Evolutionary conservation across 2,797 vertebrate species (phyloP).

Genomic region (Lepus townsendii): DNA sequence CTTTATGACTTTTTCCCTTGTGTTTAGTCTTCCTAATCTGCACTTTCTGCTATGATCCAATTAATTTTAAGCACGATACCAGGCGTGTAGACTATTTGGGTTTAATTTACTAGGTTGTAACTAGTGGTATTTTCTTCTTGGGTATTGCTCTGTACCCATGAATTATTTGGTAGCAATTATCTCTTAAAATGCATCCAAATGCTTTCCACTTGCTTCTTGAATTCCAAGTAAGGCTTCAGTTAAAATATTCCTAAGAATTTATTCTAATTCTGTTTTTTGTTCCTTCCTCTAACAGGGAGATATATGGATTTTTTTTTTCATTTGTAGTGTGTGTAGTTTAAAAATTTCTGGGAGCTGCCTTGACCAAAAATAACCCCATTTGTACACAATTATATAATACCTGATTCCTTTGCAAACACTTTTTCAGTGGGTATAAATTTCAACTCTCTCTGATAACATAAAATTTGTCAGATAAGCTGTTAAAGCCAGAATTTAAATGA

Average conservation of each 20-base stretch:
- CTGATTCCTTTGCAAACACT: background rate
- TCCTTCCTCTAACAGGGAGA: slow-evolving; percentile 41
- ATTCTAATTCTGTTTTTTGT: slow-evolving; percentile 55
- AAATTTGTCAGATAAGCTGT: slow-evolving; percentile 12
- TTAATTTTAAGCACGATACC: slow-evolving; percentile 85
- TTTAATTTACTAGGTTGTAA: slow-evolving; percentile 87
- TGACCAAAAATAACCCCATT: slow-evolving; percentile 54
- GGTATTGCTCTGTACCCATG: slow-evolving; percentile 81
- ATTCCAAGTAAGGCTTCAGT: slow-evolving; percentile 77
- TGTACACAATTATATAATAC: background rate
- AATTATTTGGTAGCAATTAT: slow-evolving; percentile 89
- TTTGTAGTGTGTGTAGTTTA: slow-evolving; percentile 20
- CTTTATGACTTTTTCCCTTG: slow-evolving; percentile 84
- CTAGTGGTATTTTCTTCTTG: slow-evolving; percentile 78
- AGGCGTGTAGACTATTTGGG: slow-evolving; percentile 76
- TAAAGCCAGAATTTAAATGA: slow-evolving; percentile 55
- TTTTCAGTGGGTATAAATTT: background rate
- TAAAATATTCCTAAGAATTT: slow-evolving; percentile 70
- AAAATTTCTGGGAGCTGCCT: background rate
- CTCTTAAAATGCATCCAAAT: slow-evolving; percentile 84
- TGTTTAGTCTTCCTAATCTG: slow-evolving; percentile 86
- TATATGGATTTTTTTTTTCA: background rate
- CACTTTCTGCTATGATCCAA: slow-evolving; percentile 80
- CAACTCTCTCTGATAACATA: background rate
- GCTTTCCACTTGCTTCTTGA: slow-evolving; percentile 81